These are phyloP conservation scores for Lates japonicus DNA, from an alignment of 2,797 vertebrate species.

Conservation along the genomic window DNA sequence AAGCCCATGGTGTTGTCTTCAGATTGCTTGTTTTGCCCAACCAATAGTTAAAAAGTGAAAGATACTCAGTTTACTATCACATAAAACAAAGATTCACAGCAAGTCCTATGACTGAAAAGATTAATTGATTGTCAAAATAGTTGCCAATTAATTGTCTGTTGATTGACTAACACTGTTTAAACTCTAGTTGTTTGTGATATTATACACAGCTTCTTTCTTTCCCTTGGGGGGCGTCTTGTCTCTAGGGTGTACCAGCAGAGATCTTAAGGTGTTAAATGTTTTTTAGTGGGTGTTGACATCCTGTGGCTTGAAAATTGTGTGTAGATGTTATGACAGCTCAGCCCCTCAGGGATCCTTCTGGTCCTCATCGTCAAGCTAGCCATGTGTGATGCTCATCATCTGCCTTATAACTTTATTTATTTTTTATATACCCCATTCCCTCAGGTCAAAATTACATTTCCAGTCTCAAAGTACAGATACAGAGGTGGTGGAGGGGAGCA, in stretches of 20 bases:
- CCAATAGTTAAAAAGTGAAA: not conserved
- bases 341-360: not conserved
- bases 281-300: not conserved
- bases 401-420: not conserved
- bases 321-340: not conserved
- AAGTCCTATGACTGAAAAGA: not conserved
- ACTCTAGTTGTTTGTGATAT: not conserved
- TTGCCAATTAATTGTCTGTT: too few species aligned
- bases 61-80: too few species aligned
- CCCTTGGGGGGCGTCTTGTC: not conserved
- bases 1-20: too few species aligned
- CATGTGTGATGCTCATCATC: not conserved
- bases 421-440: not conserved
- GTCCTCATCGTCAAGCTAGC: not conserved
- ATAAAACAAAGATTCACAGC: not conserved
- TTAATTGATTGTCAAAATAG: not conserved
- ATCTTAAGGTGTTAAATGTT: slow-evolving; percentile 9
- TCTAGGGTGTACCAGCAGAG: not conserved
- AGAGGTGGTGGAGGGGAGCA: too few species aligned
- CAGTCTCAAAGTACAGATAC: not conserved
- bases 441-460: not conserved
- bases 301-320: not conserved
- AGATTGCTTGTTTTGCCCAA: not conserved
- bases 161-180: not conserved
- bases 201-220: not conserved